Evolutionary conservation across 2,888 invertebrate species (phyloP), one percentile per base, ranked within the genome.

Genomic region (Tenthredo amoena): DNA sequence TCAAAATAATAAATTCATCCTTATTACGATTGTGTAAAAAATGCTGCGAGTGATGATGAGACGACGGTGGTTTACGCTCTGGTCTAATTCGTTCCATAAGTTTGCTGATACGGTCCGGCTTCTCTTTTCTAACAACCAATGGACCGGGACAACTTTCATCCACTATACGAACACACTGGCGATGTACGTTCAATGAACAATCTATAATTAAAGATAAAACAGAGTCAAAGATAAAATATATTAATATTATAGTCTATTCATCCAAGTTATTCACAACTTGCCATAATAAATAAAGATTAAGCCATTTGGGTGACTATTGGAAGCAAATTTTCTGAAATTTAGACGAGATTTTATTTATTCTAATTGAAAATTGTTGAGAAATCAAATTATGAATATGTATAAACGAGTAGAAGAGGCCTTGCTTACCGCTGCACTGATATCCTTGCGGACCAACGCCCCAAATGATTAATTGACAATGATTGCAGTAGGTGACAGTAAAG

Each of bases 371-470:
- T 84, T 85, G 84, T 26, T 9, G 15, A 82, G n/a, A 62, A 65
- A 65, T 58, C 58, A 7, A 1, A 21, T 21, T 12, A 50, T 50
- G 18, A 55, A 15, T 58, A 58, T n/a, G 6, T 58, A 79, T n/a
- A 83, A 86, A 4, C 62, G 21, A 12, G 34, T 55, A 62, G 12
- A 26, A 62, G 62, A 7, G 10, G 2, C 10, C 10, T 18, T 86
- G 89, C 95, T 94, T 94, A 98, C 99, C 97, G 92, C 97, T 96
- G 94, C 99, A 99, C 92, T 98, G 97, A 95, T 98, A 99, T 85
- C 99, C 99, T 94, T 99, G 99, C 88, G 99, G 98, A 91, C 99
- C 98, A 86, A 99, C 97, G 81, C 99, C 99, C 96, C 98, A 98
- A 89, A 99, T 97, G 88, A 98, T 97, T 92, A 96, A 95, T 92